Evolutionary conservation across 2,888 invertebrate species (phyloP).

Genomic region (Hydrotaea diabolus): DNA sequence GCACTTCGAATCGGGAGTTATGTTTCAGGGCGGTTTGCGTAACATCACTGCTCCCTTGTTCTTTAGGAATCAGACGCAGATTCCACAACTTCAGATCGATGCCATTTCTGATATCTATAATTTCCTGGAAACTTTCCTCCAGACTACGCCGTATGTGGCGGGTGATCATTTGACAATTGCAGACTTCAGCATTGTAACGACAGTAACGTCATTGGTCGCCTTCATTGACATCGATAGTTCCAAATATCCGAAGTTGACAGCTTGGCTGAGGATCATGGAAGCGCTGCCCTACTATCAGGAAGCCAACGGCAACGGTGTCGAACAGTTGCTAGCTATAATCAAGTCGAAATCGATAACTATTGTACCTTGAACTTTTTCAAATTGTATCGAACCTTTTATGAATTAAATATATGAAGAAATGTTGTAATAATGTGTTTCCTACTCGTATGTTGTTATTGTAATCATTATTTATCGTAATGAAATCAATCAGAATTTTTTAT

Average conservation of each 20-base stretch:
- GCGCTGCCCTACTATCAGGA: conserved; percentile 75
- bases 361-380: conserved; percentile 50
- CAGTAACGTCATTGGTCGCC: conserved; percentile 71
- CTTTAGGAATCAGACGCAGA: conserved; percentile 67
- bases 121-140: conserved; percentile 72
- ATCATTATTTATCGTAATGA: no score
- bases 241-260: conserved; percentile 71
- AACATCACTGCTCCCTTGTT: conserved; percentile 73
- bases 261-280: conserved; percentile 74
- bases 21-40: conserved; percentile 75
- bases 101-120: conserved; percentile 70
- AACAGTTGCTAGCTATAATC: conserved; percentile 64
- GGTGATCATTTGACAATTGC: conserved; percentile 76
- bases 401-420: no score
- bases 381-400: conserved; percentile 65
- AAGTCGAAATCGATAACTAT: conserved; percentile 69
- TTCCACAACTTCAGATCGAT: conserved; percentile 72
- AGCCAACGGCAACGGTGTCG: conserved; percentile 71
- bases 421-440: no score
- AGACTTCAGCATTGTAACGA: conserved; percentile 74
- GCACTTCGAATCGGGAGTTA: conserved; percentile 77
- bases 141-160: conserved; percentile 70
- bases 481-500: no score
- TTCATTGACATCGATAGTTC: conserved; percentile 70
- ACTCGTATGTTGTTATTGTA: no score